Evolutionary conservation across 2,888 invertebrate genomes (phyloP).

Genomic region (Onthophagus sagittarius): DNA sequence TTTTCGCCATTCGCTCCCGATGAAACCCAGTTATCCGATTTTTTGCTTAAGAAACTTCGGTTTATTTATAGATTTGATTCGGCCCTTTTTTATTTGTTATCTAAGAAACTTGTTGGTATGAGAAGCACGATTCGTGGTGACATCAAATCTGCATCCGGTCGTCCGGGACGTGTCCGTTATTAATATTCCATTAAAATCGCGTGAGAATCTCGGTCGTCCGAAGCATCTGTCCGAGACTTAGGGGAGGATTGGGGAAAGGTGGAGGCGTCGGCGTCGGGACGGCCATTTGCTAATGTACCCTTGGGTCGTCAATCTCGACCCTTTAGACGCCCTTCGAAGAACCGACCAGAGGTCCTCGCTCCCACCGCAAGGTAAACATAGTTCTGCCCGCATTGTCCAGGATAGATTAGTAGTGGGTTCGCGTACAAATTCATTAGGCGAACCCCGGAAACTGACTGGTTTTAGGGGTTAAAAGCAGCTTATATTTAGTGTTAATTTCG

Average conservation of each 20-base stretch:
- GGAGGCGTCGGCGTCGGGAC: constrained; percentile 26
- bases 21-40: neutral
- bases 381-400: constrained; percentile 38
- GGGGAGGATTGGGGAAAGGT: constrained; percentile 14
- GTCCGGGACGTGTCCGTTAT: constrained; percentile 10
- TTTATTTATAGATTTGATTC: too few species aligned
- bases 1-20: constrained; percentile 10
- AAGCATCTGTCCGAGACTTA: constrained; percentile 38
- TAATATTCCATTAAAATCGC: constrained; percentile 18
- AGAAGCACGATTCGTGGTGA: neutral
- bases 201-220: constrained; percentile 44
- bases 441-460: neutral
- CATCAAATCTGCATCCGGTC: neutral
- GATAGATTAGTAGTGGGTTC: constrained; percentile 29
- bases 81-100: neutral
- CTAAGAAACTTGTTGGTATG: neutral
- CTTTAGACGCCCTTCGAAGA: constrained; percentile 10
- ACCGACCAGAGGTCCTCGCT: constrained; percentile 20
- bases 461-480: neutral
- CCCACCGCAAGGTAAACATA: constrained; percentile 37
- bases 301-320: constrained; percentile 44
- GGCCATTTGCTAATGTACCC: constrained; percentile 46
- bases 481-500: neutral
- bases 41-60: neutral
- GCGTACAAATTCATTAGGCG: constrained; percentile 18